A percentile compares a stretch with the other conserved stretches of the same genome.
Evolutionary conservation across 2,888 invertebrate genomes (phyloP).

Genomic region (Caenorhabditis sinica): DNA sequence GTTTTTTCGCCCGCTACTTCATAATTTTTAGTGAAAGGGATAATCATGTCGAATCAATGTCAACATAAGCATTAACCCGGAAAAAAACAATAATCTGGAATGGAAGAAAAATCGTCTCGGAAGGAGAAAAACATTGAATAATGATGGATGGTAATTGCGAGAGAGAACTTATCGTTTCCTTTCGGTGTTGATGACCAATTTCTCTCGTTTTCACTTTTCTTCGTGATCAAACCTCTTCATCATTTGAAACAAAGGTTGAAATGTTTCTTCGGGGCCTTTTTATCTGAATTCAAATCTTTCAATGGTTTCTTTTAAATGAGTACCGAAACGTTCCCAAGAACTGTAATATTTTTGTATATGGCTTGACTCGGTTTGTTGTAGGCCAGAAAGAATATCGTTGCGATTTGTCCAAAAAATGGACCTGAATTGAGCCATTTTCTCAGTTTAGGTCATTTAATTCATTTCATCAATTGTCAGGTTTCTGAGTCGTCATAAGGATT

Average conservation of each 20-base stretch:
- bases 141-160: constrained; percentile 53
- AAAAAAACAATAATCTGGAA: constrained; percentile 33
- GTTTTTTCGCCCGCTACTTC: constrained; percentile 23
- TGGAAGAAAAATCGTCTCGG: constrained; percentile 2
- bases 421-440: too few relatives aligned
- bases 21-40: constrained; percentile 2
- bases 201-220: constrained; percentile 41
- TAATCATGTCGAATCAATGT: constrained; percentile 52
- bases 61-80: constrained; percentile 34
- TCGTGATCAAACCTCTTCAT: constrained; percentile 22
- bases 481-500: too few relatives aligned
- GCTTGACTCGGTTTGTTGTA: too few relatives aligned
- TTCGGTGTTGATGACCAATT: constrained; percentile 32
- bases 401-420: too few relatives aligned
- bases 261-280: neutral
- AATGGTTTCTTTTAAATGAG: too few relatives aligned
- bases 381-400: too few relatives aligned
- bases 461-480: too few relatives aligned
- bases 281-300: neutral
- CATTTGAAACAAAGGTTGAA: neutral
- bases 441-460: too few relatives aligned
- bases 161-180: constrained; percentile 24
- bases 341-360: too few relatives aligned
- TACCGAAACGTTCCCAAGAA: too few relatives aligned
- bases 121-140: constrained; percentile 6